Evolutionary conservation across 2,797 vertebrate genomes (phyloP).

Genomic region (Anabas testudineus): DNA sequence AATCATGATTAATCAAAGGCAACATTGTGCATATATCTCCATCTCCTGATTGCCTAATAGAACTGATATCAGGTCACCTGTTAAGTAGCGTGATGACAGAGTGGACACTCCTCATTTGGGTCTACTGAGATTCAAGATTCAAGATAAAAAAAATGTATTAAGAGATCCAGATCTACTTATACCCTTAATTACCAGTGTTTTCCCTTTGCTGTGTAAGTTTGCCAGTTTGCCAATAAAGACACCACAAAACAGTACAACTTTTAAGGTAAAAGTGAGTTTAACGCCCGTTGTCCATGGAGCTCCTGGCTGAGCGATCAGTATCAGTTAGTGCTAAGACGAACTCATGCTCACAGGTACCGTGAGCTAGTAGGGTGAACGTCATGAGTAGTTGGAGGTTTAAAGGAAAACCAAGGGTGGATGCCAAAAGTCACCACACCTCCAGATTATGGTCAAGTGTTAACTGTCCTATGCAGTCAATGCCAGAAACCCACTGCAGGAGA

Average conservation of each 20-base stretch:
- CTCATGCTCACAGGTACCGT: neutral
- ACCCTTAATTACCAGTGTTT: no score
- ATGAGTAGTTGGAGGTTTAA: conserved; percentile 13
- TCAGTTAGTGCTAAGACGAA: neutral
- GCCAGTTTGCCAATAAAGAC: neutral
- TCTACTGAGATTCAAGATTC: no score
- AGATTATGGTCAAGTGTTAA: conserved; percentile 36
- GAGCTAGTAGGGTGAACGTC: neutral
- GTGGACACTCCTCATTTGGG: neutral
- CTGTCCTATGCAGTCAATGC: conserved; percentile 25
- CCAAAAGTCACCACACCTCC: conserved; percentile 60
- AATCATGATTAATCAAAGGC: conserved; percentile 40
- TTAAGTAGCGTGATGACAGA: conserved; percentile 6
- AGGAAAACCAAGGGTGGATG: conserved; percentile 19
- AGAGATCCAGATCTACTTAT: no score
- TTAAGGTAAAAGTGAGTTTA: neutral
- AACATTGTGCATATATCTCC: conserved; percentile 26
- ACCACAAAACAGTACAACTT: neutral
- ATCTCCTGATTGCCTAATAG: neutral
- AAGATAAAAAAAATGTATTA: no score
- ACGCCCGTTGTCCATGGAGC: neutral
- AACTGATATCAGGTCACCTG: conserved; percentile 44
- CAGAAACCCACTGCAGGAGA: neutral
- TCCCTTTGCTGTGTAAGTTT: neutral
- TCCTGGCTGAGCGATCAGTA: neutral